Base-by-base conservation (phyloP, 2,113 vertebrate genomes). In the Ptilonorhynchus violaceus region DNA sequence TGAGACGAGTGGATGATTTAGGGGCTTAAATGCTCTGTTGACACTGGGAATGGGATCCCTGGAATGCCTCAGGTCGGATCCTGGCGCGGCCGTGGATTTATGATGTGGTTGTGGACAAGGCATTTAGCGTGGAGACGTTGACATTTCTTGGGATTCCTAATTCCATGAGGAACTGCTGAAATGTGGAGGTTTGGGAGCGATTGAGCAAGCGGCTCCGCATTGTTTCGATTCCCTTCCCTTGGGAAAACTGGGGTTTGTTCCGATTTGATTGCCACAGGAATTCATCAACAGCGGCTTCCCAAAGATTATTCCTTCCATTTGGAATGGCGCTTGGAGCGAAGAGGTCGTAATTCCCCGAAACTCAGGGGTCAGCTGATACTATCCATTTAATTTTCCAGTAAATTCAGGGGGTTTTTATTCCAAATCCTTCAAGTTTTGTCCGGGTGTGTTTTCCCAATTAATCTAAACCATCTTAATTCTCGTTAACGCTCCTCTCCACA, bases 61-160 rank as follows among this genome's bases (percentile, higher is more conserved):
- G 53, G 41, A 22, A 5, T 1, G 67, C 58, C 70, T 42, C 41
- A 5, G 79, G 39, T 62, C n/a, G 6, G 53, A 15, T 37, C 59
- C 50, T 11, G 1, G 31, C 17, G 0, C 24, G 5, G 4, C 3
- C 31, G 0, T 14, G 33, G 27, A 21, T 55, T 86, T 13, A 9
- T 25, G 39, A 1, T 11, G 55, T 23, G 80, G 7, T 7, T 83
- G 28, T 6, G 11, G 76, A 35, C 22, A 13, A 58, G 49, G 41
- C 11, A 0, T 52, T 50, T 17, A 35, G 74, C 58, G 4, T 15
- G 2, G 13, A 21, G 80, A 85, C 13, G 66, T 6, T 87, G 89
- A 70, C 73, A 28, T 30, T 74, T 33, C 12, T 58, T 63, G 3
- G 69, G 49, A 15, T 53, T 77, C 52, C n/a, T 11, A 6, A 63